phyloP scores from a whole-genome alignment of 1,140 invertebrate genomes.

The Lepidostoma basale region DNA sequence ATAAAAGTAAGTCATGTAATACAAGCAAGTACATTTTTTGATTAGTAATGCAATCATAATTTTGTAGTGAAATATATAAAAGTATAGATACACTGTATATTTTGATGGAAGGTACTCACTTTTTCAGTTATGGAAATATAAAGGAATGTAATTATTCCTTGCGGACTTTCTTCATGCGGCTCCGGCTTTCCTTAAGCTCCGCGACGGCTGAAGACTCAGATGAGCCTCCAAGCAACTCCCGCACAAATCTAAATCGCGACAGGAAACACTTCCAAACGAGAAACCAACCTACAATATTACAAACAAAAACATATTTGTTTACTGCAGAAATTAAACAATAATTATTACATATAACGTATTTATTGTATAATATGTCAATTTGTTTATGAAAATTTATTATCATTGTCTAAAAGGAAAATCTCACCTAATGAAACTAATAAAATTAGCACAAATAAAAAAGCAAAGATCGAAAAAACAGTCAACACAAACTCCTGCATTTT shows the following conservation, averaged over 20 bases:
- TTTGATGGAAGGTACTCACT: neutral
- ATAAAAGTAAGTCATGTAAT: no score
- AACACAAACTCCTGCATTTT: conserved; percentile 37
- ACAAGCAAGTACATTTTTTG: no score
- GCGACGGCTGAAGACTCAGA: conserved; percentile 59
- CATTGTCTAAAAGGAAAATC: no score
- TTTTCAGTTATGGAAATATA: no score
- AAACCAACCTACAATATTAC: conserved; percentile 76
- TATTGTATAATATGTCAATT: neutral
- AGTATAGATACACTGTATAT: no score
- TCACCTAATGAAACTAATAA: conserved; percentile 38
- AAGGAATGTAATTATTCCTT: conserved; percentile 70
- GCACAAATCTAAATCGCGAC: conserved; percentile 83
- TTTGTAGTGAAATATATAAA: no score
- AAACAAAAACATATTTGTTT: neutral
- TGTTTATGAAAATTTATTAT: no score
- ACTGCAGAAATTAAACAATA: neutral
- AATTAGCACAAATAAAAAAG: conserved; percentile 36
- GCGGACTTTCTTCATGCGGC: conserved; percentile 64
- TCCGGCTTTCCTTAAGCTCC: conserved; percentile 61
- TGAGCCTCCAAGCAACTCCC: conserved; percentile 80
- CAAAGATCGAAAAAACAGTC: conserved; percentile 30
- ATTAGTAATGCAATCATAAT: no score
- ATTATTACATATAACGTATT: neutral
- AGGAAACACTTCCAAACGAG: conserved; percentile 89